phyloP scores from a whole-genome alignment of 2,888 invertebrate species.

The Arrhopalites spinosus region DNA sequence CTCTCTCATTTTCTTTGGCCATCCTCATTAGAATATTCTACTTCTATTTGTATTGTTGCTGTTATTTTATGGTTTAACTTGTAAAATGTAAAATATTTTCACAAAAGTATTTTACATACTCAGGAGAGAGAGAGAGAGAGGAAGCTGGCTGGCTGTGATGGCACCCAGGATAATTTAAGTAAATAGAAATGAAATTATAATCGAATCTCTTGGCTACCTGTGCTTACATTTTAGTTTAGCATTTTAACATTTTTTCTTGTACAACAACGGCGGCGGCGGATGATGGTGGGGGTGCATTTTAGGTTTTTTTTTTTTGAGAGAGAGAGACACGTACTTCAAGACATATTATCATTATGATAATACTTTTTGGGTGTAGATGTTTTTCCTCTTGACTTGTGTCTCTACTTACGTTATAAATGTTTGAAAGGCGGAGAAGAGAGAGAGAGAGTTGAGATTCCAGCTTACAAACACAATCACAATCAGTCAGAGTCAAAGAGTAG shows the following conservation, averaged over 20 bases:
- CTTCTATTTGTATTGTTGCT: not conserved
- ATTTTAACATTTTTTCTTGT: not conserved
- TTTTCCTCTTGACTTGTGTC: not conserved
- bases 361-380: not conserved
- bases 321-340: constrained; percentile 1
- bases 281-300: too few species aligned
- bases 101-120: not conserved
- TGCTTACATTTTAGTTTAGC: constrained; percentile 1
- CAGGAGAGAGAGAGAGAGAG: not conserved
- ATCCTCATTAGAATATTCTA: too few species aligned
- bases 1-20: not conserved
- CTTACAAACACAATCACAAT: too few species aligned
- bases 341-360: too few species aligned
- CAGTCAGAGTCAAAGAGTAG: not conserved
- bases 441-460: not conserved
- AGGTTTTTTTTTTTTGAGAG: too few species aligned
- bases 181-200: constrained; percentile 30
- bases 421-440: not conserved
- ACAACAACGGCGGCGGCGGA: too few species aligned
- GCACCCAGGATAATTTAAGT: constrained; percentile 12
- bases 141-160: not conserved
- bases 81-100: not conserved
- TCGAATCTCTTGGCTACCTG: constrained; percentile 14
- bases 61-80: not conserved
- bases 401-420: not conserved